Conservation (phyloP, 1,140 invertebrate genomes). For the Colletes latitarsis region DNA sequence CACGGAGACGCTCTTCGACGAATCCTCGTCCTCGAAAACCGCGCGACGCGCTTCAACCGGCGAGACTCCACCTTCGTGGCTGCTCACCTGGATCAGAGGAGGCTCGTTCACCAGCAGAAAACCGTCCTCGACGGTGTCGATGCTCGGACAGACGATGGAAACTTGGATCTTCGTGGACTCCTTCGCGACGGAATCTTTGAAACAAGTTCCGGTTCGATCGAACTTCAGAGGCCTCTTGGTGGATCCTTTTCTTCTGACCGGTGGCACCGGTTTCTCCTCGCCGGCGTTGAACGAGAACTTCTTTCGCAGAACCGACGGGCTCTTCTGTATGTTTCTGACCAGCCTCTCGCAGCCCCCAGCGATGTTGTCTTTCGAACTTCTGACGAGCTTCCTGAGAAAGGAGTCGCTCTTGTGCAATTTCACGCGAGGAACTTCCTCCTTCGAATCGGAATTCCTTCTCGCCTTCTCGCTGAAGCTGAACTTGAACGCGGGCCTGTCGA, state of each 20-base stretch:
- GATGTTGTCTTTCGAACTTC: constrained; percentile 66
- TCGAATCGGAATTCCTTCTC: neutral
- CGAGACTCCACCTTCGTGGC: too few species aligned
- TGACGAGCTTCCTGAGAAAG: constrained; percentile 69
- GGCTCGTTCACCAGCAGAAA: neutral
- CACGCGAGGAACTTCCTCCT: neutral
- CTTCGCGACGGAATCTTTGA: neutral
- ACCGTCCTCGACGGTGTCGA: neutral
- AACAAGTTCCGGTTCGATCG: neutral
- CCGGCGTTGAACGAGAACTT: constrained; percentile 56
- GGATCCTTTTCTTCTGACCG: constrained; percentile 45
- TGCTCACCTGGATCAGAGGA: too few species aligned
- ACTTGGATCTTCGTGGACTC: neutral
- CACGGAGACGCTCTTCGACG: constrained; percentile 67
- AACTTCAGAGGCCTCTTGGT: neutral
- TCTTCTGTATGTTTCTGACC: constrained; percentile 68
- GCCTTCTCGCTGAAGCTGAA: constrained; percentile 17
- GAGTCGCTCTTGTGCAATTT: constrained; percentile 53
- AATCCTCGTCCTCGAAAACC: neutral
- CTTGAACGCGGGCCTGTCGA: constrained; percentile 13
- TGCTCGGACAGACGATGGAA: neutral
- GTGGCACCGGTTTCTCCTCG: constrained; percentile 60
- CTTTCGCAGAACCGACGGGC: constrained; percentile 56
- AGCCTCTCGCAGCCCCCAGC: constrained; percentile 64
- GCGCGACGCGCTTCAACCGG: fast-evolving